Evolutionary conservation across 2,113 vertebrate species (phyloP).

Genomic region (Oncorhynchus mykiss): DNA sequence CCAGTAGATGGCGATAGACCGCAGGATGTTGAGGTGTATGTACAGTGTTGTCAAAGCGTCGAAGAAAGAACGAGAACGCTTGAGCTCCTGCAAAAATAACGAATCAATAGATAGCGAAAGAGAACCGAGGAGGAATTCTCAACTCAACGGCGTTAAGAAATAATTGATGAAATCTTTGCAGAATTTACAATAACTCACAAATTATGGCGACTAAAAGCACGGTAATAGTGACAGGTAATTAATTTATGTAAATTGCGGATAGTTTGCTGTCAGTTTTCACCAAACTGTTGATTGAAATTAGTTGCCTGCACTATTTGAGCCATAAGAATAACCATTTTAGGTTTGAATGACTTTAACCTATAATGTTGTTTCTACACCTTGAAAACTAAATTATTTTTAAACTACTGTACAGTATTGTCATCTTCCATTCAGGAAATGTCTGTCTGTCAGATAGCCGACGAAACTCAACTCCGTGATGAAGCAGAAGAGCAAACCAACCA

Average conservation of each 20-base stretch:
- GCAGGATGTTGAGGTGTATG: neutral
- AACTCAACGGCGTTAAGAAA: neutral
- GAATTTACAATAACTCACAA: neutral
- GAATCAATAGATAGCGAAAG: neutral
- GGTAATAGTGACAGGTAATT: conserved; percentile 73
- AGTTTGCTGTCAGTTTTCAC: neutral
- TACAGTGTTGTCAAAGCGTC: conserved; percentile 28
- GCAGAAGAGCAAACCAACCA: too few relatives aligned
- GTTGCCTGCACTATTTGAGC: too few relatives aligned
- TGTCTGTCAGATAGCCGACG: too few relatives aligned
- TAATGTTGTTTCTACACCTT: too few relatives aligned
- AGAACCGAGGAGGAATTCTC: conserved; percentile 18
- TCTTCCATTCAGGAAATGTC: too few relatives aligned
- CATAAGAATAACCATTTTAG: too few relatives aligned
- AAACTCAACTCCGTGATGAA: too few relatives aligned
- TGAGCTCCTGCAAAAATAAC: neutral
- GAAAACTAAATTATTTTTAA: too few relatives aligned
- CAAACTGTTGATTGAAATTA: too few relatives aligned
- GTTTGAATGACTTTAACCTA: too few relatives aligned
- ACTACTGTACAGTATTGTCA: too few relatives aligned
- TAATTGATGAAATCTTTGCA: conserved; percentile 10
- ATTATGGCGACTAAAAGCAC: conserved; percentile 69
- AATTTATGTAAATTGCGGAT: neutral
- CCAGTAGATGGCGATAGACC: conserved; percentile 51
- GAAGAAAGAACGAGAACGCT: conserved; percentile 32